Evolutionary conservation across 2,113 vertebrate species (phyloP).

Genomic region (Poicephalus meyeri): DNA sequence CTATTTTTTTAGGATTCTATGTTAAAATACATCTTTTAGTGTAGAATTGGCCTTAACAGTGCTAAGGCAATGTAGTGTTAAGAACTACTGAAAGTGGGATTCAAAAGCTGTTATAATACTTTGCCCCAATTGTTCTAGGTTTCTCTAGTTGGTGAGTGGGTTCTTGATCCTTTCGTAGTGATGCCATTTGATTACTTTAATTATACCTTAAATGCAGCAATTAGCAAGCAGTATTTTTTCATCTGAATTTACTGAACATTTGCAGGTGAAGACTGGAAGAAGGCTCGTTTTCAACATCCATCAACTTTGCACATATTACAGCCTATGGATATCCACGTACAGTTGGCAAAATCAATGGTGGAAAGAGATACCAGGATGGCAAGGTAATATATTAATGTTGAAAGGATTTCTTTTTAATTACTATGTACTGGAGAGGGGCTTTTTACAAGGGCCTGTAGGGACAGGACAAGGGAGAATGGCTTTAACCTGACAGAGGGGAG

Average conservation of each 20-base stretch:
- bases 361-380: conserved; percentile 92
- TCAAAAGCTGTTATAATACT: neutral
- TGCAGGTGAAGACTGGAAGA: conserved; percentile 89
- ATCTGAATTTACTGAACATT: neutral
- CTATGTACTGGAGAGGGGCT: neutral
- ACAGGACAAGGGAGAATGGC: too few relatives aligned
- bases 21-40: neutral
- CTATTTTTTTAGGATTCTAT: neutral
- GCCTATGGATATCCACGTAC: conserved; percentile 90
- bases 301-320: conserved; percentile 89
- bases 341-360: conserved; percentile 92
- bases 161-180: neutral
- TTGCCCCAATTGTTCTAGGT: neutral
- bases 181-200: neutral
- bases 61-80: neutral
- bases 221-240: neutral
- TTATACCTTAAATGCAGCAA: neutral
- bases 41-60: neutral
- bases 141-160: neutral
- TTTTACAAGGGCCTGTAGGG: too few relatives aligned
- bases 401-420: neutral
- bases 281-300: conserved; percentile 80
- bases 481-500: too few relatives aligned
- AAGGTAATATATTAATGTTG: conserved; percentile 74
- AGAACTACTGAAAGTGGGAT: neutral